These are phyloP conservation scores for Centruroides sculpturatus DNA, from an alignment of 1,140 invertebrate genomes.

Conservation along the genomic window DNA sequence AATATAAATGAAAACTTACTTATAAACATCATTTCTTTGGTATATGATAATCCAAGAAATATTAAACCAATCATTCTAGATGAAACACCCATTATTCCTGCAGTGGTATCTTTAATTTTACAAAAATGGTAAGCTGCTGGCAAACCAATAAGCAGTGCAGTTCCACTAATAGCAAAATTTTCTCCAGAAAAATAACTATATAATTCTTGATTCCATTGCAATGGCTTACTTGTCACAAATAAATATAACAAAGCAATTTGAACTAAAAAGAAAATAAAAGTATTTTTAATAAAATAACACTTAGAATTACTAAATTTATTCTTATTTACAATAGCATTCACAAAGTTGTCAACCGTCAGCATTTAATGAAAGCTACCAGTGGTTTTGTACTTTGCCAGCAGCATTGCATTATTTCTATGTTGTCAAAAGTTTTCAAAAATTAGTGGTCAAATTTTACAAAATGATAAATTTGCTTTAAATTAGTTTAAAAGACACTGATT, in stretches of 20 bases:
- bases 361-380: too few species aligned
- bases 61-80: constrained; percentile 27
- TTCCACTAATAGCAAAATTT: constrained; percentile 28
- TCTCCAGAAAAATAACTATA: constrained; percentile 31
- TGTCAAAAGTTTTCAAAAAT: too few species aligned
- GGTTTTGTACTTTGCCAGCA: too few species aligned
- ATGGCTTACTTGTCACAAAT: constrained; percentile 22
- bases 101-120: constrained; percentile 22
- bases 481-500: too few species aligned
- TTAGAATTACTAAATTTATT: too few species aligned
- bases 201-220: constrained; percentile 27
- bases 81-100: constrained; percentile 27
- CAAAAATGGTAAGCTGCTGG: constrained; percentile 21
- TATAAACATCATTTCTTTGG: too few species aligned
- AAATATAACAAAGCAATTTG: constrained; percentile 29
- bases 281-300: not conserved
- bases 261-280: constrained; percentile 20
- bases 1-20: too few species aligned
- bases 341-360: too few species aligned
- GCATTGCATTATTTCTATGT: too few species aligned
- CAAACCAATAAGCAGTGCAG: constrained; percentile 25
- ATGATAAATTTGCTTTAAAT: too few species aligned
- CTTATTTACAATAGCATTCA: too few species aligned
- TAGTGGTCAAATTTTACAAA: too few species aligned
- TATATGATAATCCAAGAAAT: constrained; percentile 24